Conservation (phyloP, 1,140 invertebrate species). For the Sarcophaga bullata region DNA sequence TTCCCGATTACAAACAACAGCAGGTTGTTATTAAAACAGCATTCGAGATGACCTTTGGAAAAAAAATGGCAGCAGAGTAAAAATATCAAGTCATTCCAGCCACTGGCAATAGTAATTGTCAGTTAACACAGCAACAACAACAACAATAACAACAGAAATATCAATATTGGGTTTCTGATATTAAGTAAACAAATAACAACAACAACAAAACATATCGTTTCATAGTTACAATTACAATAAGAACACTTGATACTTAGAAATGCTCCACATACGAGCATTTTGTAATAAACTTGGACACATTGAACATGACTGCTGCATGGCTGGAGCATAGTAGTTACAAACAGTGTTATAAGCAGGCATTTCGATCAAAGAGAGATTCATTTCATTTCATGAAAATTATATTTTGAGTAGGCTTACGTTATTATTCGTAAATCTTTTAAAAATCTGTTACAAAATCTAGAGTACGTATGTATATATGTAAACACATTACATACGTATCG, state of each 20-base stretch:
- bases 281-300: neutral
- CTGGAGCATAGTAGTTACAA: too few species aligned
- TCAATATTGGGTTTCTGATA: neutral
- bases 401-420: neutral
- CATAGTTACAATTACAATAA: neutral
- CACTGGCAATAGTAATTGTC: neutral
- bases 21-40: too few species aligned
- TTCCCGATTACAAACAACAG: too few species aligned
- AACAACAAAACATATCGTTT: neutral
- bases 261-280: neutral
- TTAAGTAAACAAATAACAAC: conserved; percentile 36
- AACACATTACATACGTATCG: too few species aligned
- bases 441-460: neutral
- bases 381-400: neutral
- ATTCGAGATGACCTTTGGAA: conserved; percentile 31
- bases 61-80: conserved; percentile 1
- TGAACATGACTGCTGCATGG: neutral
- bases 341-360: too few species aligned
- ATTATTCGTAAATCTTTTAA: neutral
- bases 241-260: conserved; percentile 17
- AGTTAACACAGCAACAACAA: neutral
- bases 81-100: neutral
- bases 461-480: too few species aligned
- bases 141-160: conserved; percentile 25
- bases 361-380: neutral